Conservation (phyloP, 2,113 vertebrate genomes). For the Campylorhamphus procurvoides region DNA sequence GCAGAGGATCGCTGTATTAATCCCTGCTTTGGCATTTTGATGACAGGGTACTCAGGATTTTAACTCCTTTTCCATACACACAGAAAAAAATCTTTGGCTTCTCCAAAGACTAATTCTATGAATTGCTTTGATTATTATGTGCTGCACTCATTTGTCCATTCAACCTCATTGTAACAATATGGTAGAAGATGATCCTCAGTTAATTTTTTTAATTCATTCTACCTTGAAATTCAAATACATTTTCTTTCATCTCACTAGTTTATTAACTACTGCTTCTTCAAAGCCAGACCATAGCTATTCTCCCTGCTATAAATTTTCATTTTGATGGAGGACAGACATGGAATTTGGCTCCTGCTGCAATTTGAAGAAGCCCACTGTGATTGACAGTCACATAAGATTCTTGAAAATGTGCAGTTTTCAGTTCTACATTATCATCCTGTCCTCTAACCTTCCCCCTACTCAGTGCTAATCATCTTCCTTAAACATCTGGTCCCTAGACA, state of each 20-base stretch:
- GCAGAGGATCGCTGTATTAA: not conserved
- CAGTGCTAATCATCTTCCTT: not conserved
- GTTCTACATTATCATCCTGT: not conserved
- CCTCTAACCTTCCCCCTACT: not conserved
- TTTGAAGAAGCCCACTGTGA: not conserved
- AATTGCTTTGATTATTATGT: not conserved
- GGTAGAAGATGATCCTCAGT: not conserved
- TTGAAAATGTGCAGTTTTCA: not conserved
- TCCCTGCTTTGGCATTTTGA: not conserved
- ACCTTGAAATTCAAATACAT: not conserved
- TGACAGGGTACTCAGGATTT: not conserved
- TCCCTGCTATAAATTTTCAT: not conserved
- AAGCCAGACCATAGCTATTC: not conserved
- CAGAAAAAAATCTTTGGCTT: not conserved
- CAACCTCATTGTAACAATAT: not conserved
- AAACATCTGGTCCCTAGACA: not conserved
- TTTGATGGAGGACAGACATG: not conserved
- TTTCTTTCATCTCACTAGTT: not conserved
- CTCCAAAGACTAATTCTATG: not conserved
- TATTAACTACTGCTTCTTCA: not conserved
- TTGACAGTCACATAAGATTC: not conserved
- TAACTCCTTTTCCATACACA: not conserved
- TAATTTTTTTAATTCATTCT: not conserved
- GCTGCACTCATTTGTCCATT: not conserved
- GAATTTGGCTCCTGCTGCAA: not conserved